Conservation (phyloP, 2,797 vertebrate species). For the Monodelphis domestica region DNA sequence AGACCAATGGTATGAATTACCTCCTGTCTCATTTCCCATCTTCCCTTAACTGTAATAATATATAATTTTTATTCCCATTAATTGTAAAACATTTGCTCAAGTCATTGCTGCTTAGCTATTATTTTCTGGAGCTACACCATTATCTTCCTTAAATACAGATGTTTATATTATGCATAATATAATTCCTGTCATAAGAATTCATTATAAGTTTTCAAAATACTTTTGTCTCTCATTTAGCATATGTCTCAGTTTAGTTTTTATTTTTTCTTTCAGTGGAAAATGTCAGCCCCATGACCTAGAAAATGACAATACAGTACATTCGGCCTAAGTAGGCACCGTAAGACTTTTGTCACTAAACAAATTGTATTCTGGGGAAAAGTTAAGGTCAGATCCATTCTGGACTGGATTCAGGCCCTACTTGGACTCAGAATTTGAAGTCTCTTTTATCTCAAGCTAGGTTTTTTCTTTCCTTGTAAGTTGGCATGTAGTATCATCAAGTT, state of each 20-base stretch:
- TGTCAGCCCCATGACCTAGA: constrained; percentile 24
- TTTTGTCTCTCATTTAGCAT: constrained; percentile 56
- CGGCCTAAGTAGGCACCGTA: neutral
- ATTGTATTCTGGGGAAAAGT: constrained; percentile 3
- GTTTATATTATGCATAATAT: constrained; percentile 84
- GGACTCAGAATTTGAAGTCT: neutral
- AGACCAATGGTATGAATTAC: constrained; percentile 77
- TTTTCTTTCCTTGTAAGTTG: constrained; percentile 7
- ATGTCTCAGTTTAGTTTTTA: constrained; percentile 74
- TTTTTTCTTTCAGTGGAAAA: constrained; percentile 45
- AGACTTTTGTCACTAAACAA: constrained; percentile 34
- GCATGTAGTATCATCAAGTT: neutral
- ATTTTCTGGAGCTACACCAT: constrained; percentile 84
- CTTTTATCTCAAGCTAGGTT: neutral
- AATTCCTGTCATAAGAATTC: constrained; percentile 75
- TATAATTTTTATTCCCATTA: constrained; percentile 84
- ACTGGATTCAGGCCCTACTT: constrained; percentile 3
- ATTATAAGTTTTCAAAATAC: constrained; percentile 78
- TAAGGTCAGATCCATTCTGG: neutral
- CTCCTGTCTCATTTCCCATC: constrained; percentile 74
- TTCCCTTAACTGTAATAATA: constrained; percentile 81
- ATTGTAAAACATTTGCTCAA: constrained; percentile 79
- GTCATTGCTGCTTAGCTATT: constrained; percentile 81
- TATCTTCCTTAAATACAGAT: constrained; percentile 81
- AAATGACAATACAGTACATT: constrained; percentile 9